Percentiles rank a stretch among this genome's conserved stretches.
Conservation (phyloP, 2,888 invertebrate genomes). For the Troilus luridus region DNA sequence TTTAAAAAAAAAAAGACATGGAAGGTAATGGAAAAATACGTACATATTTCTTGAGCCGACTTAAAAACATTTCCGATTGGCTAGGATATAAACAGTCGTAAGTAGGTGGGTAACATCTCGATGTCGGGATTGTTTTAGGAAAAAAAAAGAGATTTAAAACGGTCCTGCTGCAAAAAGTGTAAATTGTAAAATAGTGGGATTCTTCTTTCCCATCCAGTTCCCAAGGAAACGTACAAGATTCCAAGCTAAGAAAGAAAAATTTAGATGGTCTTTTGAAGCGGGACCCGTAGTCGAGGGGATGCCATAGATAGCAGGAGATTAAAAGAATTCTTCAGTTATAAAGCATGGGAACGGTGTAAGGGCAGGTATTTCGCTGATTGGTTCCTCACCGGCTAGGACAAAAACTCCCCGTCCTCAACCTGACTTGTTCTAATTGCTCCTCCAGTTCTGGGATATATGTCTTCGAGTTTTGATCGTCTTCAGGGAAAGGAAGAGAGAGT, state of each 20-base stretch:
- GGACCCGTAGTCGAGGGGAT: conserved; percentile 40
- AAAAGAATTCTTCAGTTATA: conserved; percentile 46
- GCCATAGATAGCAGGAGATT: conserved; percentile 48
- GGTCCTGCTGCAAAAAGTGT: conserved; percentile 42
- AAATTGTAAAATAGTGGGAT: conserved; percentile 39
- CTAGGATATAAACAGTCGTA: background rate
- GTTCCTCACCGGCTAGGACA: background rate
- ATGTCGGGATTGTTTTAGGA: conserved; percentile 7
- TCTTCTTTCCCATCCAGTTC: conserved; percentile 29
- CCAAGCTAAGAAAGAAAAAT: conserved; percentile 49
- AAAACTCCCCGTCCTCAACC: background rate
- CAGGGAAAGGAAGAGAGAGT: background rate
- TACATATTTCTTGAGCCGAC: background rate
- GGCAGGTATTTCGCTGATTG: conserved; percentile 43
- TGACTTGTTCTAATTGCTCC: conserved; percentile 28
- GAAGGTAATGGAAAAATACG: background rate
- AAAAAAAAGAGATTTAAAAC: conserved; percentile 20
- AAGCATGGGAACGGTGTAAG: conserved; percentile 42
- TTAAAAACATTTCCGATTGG: background rate
- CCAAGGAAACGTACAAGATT: conserved; percentile 46
- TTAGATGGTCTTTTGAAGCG: conserved; percentile 49
- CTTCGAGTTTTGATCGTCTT: background rate
- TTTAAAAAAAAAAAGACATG: background rate
- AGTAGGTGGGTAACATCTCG: background rate
- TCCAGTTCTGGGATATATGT: conserved; percentile 23